phyloP scores from a whole-genome alignment of 2,888 invertebrate genomes.

The Rhimphoctona megacephalus region DNA sequence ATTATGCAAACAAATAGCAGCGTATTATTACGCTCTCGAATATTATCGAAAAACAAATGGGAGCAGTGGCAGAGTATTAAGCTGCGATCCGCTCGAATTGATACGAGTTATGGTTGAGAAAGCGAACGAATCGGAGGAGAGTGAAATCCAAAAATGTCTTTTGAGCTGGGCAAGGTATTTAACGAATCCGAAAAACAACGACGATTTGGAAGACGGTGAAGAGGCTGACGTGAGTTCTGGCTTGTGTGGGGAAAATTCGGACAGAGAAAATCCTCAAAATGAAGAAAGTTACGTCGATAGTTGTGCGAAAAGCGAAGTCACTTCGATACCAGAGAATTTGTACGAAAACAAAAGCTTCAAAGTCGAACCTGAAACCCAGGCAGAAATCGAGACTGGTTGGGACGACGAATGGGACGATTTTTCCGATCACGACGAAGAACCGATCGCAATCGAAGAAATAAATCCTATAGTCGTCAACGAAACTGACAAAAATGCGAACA shows the following conservation, averaged over 20 bases:
- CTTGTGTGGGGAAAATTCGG: constrained; percentile 17
- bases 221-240: constrained; percentile 36
- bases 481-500: constrained; percentile 19
- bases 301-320: constrained; percentile 18
- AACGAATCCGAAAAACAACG: background rate
- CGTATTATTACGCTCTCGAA: constrained; percentile 79
- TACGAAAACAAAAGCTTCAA: constrained; percentile 60
- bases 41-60: constrained; percentile 72
- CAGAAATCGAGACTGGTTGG: constrained; percentile 73
- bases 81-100: constrained; percentile 77
- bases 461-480: constrained; percentile 60
- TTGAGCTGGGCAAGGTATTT: constrained; percentile 70
- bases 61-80: constrained; percentile 73
- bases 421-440: constrained; percentile 73
- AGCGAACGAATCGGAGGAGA: constrained; percentile 55
- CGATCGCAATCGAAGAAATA: constrained; percentile 62
- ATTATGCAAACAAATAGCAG: constrained; percentile 77
- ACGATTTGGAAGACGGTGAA: constrained; percentile 26
- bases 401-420: constrained; percentile 80
- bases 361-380: constrained; percentile 27
- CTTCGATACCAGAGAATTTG: constrained; percentile 40
- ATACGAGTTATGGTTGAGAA: constrained; percentile 72
- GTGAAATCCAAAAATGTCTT: constrained; percentile 69
- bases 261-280: background rate
- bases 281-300: constrained; percentile 40